Base-by-base conservation (phyloP, 2,888 invertebrate genomes). In the Perizoma flavofasciatum region DNA sequence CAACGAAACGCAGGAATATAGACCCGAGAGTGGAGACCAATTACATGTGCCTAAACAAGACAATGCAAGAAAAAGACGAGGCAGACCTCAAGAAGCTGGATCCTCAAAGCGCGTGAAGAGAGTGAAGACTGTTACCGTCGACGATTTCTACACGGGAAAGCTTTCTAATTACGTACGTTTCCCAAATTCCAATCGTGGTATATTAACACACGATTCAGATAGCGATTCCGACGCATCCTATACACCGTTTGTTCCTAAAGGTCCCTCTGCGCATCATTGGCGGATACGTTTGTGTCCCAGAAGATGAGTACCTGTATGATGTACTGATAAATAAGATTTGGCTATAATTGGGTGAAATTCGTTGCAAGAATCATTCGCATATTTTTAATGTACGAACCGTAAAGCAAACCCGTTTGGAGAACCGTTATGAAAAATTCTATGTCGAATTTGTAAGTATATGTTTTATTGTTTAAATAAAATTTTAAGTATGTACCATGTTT, bases 101-200 rank as follows among this genome's bases (percentile, higher is more conserved):
- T 56, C 50, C 0, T 48, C 62, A 11, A 62, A 62, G 55, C 58
- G 62, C 4, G 11, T 37, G 11, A 61, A 54, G 45, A 51, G 8
- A 7, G 22, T 34, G 0, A 11, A 35, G 41, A 7, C 8, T 51
- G 11, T 48, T 3, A 49, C 43, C 0, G 43, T 47, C 0, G 32
- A 62, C 6, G 37, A 59, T 6, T 62, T 62, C 33, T 62, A 58
- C 22, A 10, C 41, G 9, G 62, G 58, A 48, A 62, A 62, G 35
- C 48, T 62, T 6, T 49, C 55, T 7, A 62, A 62, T 37, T 39
- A 58, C 33, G 48, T 49, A 7, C 2, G 3, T 7, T 49, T 40
- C 10, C 0, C 48, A 6, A 37, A 11, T 9, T 3, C 4, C 40
- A 47, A 46, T 0, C 35, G 43, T 41, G 41, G 10, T n/a, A n/a